Conservation (phyloP, 2,113 vertebrate genomes). For the Pterocles burchelli region DNA sequence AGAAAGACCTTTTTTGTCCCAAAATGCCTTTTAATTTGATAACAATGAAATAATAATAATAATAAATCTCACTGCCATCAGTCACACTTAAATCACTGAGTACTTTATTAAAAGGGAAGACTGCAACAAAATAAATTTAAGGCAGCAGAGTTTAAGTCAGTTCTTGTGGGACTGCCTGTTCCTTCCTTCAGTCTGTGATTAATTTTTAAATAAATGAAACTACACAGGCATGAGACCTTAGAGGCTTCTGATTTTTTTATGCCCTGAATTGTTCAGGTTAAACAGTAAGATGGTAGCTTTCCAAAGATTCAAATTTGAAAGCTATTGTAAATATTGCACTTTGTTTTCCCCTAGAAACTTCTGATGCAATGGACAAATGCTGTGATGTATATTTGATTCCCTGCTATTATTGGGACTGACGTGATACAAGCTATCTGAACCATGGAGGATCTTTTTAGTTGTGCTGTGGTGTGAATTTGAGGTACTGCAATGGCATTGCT, state of each 20-base stretch:
- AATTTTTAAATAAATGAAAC: constrained; percentile 60
- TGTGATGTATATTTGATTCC: not conserved
- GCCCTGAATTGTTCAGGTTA: not conserved
- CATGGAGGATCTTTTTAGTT: not conserved
- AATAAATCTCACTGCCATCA: not conserved
- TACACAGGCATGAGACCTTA: not conserved
- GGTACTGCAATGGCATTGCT: rapidly evolving
- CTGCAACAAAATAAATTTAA: constrained; percentile 10
- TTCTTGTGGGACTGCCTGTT: constrained; percentile 34
- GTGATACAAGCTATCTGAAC: rapidly evolving
- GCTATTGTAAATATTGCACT: not conserved
- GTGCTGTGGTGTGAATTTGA: not conserved
- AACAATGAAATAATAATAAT: not conserved
- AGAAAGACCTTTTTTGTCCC: not conserved
- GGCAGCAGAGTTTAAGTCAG: constrained; percentile 3
- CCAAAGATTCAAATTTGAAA: not conserved
- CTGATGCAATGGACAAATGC: rapidly evolving
- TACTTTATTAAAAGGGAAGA: constrained; percentile 17
- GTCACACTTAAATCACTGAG: constrained; percentile 12
- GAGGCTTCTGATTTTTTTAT: constrained; percentile 19
- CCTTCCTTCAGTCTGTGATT: constrained; percentile 22
- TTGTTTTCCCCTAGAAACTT: not conserved
- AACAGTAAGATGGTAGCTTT: not conserved
- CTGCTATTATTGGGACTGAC: rapidly evolving
- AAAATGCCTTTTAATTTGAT: not conserved